A percentile compares a stretch with the other conserved stretches of the same genome.
Conservation (phyloP, 2,888 invertebrate genomes). For the Chalcosyrphus nemorum region DNA sequence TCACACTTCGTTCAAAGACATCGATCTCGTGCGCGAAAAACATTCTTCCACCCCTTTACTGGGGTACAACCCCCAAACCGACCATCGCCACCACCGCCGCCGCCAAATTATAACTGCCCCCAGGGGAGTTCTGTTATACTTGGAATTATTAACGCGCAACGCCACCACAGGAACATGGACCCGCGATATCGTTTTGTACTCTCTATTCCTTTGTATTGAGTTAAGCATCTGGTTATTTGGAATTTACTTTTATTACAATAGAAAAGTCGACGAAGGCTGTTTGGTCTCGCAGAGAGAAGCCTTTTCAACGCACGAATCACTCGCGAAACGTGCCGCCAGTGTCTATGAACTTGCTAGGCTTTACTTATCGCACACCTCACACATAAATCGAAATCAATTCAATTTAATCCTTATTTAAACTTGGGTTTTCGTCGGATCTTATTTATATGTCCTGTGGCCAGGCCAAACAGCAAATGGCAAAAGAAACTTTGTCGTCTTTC, state of each 20-base stretch:
- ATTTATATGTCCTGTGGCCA: conserved; percentile 41
- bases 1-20: conserved; percentile 67
- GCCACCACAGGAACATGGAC: conserved; percentile 34
- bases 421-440: conserved; percentile 39
- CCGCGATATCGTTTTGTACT: conserved; percentile 28
- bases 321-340: conserved; percentile 44
- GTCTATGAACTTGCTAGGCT: background rate
- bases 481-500: conserved; percentile 55
- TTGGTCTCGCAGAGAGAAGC: conserved; percentile 1
- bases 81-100: conserved; percentile 1
- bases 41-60: background rate
- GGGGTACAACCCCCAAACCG: background rate
- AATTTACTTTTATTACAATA: conserved; percentile 51
- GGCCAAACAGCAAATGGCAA: conserved; percentile 32
- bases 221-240: conserved; percentile 53
- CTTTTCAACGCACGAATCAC: conserved; percentile 58
- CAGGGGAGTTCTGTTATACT: conserved; percentile 56
- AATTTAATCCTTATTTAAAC: conserved; percentile 70
- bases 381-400: conserved; percentile 70
- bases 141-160: conserved; percentile 56
- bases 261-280: conserved; percentile 21
- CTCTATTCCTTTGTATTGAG: conserved; percentile 44
- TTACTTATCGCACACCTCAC: conserved; percentile 53
- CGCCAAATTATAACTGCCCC: conserved; percentile 65
- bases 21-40: conserved; percentile 58